Evolutionary conservation across 92 coral and sea anemone genomes (phyloP).

Genomic region (Chrysogorgia sp.): DNA sequence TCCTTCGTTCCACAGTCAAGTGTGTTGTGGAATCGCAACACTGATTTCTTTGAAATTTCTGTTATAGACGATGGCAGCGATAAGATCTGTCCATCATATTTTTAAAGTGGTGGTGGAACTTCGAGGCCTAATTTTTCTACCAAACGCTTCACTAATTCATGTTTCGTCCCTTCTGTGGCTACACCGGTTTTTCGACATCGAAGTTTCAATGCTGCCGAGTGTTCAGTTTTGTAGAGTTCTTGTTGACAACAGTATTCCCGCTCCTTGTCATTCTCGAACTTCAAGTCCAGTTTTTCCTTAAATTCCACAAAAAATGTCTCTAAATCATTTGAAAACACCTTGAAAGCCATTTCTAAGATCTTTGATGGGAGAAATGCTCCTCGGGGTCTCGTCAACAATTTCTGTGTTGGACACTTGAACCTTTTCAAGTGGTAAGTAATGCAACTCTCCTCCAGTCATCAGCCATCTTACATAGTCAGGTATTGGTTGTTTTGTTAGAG

Average conservation of each 20-base stretch:
- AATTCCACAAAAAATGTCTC: constrained; percentile 34
- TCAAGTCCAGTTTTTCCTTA: constrained; percentile 47
- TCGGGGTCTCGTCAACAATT: constrained; percentile 49
- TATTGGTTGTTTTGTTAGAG: constrained; percentile 31
- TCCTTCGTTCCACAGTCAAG: constrained; percentile 71
- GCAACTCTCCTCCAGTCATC: constrained; percentile 38
- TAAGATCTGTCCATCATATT: constrained; percentile 51
- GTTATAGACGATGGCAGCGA: constrained; percentile 47
- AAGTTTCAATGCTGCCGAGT: constrained; percentile 51
- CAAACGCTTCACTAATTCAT: constrained; percentile 50
- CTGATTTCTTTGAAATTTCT: constrained; percentile 57
- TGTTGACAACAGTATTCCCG: constrained; percentile 70
- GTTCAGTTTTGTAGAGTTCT: constrained; percentile 38
- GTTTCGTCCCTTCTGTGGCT: constrained; percentile 60
- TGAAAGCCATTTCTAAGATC: constrained; percentile 58
- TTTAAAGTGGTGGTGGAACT: constrained; percentile 59
- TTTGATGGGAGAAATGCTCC: constrained; percentile 62
- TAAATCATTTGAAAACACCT: constrained; percentile 19
- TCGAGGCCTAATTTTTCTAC: constrained; percentile 28
- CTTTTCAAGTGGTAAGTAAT: constrained; percentile 56
- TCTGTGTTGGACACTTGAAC: constrained; percentile 30
- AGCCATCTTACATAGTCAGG: constrained; percentile 60
- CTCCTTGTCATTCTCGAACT: constrained; percentile 58
- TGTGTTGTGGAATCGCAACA: constrained; percentile 57
- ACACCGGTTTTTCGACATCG: constrained; percentile 48